Evolutionary conservation across 1,140 invertebrate species (phyloP).

Genomic region (Drosophila arizonae): DNA sequence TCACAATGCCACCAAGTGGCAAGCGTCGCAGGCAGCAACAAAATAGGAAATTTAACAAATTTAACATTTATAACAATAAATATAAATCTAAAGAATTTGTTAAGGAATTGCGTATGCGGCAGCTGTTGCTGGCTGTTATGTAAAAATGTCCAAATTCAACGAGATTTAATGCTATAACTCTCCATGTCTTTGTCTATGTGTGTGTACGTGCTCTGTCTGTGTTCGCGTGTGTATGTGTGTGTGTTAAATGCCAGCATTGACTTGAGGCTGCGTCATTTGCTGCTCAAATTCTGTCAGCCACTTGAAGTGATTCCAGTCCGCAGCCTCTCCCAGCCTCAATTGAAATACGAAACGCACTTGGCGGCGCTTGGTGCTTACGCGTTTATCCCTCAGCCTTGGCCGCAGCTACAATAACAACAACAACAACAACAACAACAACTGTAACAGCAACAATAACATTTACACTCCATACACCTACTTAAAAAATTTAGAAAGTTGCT

Average conservation of each 20-base stretch:
- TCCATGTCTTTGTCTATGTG: neutral
- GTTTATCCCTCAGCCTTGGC: slow-evolving; percentile 51
- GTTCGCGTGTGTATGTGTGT: slow-evolving; percentile 12
- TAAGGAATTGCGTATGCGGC: slow-evolving; percentile 14
- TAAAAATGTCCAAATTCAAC: slow-evolving; percentile 67
- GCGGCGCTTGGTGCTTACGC: slow-evolving; percentile 36
- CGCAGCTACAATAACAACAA: slow-evolving; percentile 6
- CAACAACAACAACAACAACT: slow-evolving; percentile 15
- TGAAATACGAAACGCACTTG: slow-evolving; percentile 71
- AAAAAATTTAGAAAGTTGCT: slow-evolving; percentile 80
- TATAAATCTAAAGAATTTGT: neutral
- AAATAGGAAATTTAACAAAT: slow-evolving; percentile 6
- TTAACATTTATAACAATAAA: neutral
- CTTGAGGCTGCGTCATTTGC: slow-evolving; percentile 70
- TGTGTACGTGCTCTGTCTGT: neutral
- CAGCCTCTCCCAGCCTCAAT: slow-evolving; percentile 39
- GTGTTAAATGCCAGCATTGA: slow-evolving; percentile 58
- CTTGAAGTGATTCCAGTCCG: slow-evolving; percentile 51
- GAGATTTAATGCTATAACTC: slow-evolving; percentile 44
- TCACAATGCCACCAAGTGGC: slow-evolving; percentile 50
- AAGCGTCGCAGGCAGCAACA: neutral
- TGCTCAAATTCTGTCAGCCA: slow-evolving; percentile 67
- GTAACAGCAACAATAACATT: slow-evolving; percentile 18
- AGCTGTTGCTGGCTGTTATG: slow-evolving; percentile 70
- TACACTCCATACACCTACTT: slow-evolving; percentile 79